These are phyloP conservation scores for Corapipo altera DNA, from an alignment of 2,113 vertebrate species.

Conservation along the genomic window DNA sequence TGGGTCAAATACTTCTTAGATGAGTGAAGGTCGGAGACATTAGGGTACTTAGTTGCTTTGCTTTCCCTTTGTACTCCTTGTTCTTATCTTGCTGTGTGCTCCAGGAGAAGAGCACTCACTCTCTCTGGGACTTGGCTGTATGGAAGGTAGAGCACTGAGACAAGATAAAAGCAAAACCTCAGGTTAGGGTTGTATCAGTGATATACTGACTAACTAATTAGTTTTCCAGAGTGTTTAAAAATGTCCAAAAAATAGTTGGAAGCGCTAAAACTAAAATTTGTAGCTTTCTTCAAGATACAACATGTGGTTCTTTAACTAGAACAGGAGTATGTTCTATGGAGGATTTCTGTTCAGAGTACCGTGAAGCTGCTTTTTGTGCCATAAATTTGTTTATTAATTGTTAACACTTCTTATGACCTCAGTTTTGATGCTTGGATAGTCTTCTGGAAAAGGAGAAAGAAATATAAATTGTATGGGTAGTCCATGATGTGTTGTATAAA, in stretches of 20 bases:
- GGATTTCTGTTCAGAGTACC: background rate
- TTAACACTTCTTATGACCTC: background rate
- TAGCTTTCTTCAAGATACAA: background rate
- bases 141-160: background rate
- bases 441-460: background rate
- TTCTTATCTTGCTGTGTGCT: background rate
- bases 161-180: background rate
- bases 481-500: background rate
- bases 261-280: background rate
- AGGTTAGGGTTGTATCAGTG: background rate
- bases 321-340: background rate
- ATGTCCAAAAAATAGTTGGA: background rate
- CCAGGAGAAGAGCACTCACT: background rate
- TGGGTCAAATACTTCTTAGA: conserved; percentile 34
- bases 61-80: background rate
- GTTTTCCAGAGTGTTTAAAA: conserved; percentile 24
- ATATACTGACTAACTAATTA: background rate
- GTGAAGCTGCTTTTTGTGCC: background rate
- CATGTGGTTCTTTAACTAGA: background rate
- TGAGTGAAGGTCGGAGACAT: conserved; percentile 11
- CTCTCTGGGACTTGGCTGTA: background rate
- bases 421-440: background rate
- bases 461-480: background rate
- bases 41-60: conserved; percentile 31
- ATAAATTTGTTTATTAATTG: background rate